Conservation (phyloP, 2,888 invertebrate species). For the Crioceris asparagi region DNA sequence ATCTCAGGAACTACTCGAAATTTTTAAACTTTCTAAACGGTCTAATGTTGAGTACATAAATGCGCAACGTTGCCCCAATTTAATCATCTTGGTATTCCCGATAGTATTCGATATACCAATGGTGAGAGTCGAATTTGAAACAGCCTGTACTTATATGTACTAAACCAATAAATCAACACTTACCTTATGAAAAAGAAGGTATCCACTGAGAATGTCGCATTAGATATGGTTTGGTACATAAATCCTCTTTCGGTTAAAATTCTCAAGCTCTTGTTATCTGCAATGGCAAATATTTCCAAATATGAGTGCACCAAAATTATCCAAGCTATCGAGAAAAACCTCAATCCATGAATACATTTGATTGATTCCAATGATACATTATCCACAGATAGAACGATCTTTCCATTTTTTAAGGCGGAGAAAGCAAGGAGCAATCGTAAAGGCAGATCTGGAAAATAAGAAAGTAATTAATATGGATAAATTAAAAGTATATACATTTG, state of each 20-base stretch:
- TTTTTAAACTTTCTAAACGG: no score
- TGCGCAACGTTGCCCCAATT: no score
- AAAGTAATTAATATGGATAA: no score
- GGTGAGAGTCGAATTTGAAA: no score
- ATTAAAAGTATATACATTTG: no score
- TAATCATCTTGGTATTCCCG: no score
- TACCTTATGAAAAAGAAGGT: conserved; percentile 81
- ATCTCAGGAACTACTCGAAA: no score
- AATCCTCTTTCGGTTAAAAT: conserved; percentile 64
- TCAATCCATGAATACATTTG: conserved; percentile 65
- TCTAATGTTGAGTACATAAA: no score
- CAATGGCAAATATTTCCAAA: conserved; percentile 67
- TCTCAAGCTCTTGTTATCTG: conserved; percentile 61
- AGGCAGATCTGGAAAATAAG: conserved; percentile 44
- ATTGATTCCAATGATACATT: conserved; percentile 54
- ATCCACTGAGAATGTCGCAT: conserved; percentile 78
- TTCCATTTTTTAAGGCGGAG: conserved; percentile 63
- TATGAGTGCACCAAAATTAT: conserved; percentile 80
- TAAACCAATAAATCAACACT: no score
- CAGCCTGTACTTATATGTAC: no score
- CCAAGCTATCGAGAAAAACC: conserved; percentile 71
- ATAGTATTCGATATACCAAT: no score
- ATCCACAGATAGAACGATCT: conserved; percentile 62
- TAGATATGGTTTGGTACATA: conserved; percentile 72
- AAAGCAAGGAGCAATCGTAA: conserved; percentile 60